Evolutionary conservation across 2,113 vertebrate genomes (phyloP).

Genomic region (Lycaon pictus): DNA sequence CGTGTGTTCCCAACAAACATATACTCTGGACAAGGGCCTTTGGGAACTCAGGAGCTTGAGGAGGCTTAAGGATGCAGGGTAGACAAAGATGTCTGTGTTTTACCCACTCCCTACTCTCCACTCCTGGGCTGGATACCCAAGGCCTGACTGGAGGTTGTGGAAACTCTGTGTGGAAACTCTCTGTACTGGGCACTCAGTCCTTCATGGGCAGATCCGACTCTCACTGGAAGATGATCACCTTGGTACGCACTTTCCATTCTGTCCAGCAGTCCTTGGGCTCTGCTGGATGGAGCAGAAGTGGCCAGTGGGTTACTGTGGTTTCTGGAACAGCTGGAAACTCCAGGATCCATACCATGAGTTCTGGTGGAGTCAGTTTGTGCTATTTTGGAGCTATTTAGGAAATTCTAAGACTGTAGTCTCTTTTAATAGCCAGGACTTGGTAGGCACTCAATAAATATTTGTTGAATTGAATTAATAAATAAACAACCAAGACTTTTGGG

Average conservation of each 20-base stretch:
- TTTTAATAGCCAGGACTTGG: neutral
- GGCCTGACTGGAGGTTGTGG: neutral
- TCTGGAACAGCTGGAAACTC: neutral
- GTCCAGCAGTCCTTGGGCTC: neutral
- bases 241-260: neutral
- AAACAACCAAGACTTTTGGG: neutral
- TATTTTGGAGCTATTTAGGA: neutral
- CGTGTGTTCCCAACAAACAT: neutral
- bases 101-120: neutral
- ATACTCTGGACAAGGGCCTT: neutral
- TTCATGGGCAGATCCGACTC: neutral
- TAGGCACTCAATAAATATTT: neutral
- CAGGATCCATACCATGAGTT: neutral
- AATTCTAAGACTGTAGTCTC: neutral
- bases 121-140: neutral
- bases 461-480: constrained; percentile 35
- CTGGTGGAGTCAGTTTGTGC: neutral
- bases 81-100: neutral
- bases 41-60: neutral
- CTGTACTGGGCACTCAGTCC: neutral
- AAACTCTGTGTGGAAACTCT: neutral
- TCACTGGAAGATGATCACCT: neutral
- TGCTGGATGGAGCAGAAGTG: neutral
- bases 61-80: neutral
- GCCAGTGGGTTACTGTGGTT: neutral